phyloP scores from a whole-genome alignment of 2,113 vertebrate species.

The Cyphomyrus discorhynchus region DNA sequence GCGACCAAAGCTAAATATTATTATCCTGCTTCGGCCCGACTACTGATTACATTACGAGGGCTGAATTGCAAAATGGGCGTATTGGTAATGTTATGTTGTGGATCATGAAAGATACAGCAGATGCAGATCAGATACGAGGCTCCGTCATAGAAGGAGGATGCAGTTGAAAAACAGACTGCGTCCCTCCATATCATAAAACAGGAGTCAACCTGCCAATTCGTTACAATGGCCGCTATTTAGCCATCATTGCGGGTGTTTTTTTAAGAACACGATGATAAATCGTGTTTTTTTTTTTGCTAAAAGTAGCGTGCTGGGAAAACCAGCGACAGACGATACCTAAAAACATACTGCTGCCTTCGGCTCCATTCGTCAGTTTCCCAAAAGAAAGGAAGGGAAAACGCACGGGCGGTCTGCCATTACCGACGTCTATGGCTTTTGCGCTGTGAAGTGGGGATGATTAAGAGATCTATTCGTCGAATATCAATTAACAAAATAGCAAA shows the following conservation, averaged over 20 bases:
- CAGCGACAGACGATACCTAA: not conserved
- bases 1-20: not conserved
- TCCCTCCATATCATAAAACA: not conserved
- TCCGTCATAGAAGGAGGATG: not conserved
- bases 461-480: not conserved
- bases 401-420: not conserved
- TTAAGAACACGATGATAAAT: not conserved
- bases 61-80: not conserved
- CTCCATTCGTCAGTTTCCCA: not conserved
- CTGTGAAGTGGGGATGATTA: not conserved
- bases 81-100: not conserved
- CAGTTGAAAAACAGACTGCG: not conserved
- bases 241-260: not conserved
- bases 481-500: not conserved
- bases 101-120: not conserved
- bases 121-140: not conserved
- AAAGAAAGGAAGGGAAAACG: not conserved
- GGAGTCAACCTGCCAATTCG: not conserved
- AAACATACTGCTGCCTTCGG: not conserved
- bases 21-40: not conserved
- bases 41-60: conserved; percentile 3
- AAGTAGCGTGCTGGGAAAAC: not conserved
- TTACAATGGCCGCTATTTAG: not conserved
- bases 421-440: not conserved
- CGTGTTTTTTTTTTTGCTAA: not conserved